These are phyloP conservation scores for Dicrostonyx torquatus DNA, from an alignment of 2,797 vertebrate genomes.

Conservation along the genomic window DNA sequence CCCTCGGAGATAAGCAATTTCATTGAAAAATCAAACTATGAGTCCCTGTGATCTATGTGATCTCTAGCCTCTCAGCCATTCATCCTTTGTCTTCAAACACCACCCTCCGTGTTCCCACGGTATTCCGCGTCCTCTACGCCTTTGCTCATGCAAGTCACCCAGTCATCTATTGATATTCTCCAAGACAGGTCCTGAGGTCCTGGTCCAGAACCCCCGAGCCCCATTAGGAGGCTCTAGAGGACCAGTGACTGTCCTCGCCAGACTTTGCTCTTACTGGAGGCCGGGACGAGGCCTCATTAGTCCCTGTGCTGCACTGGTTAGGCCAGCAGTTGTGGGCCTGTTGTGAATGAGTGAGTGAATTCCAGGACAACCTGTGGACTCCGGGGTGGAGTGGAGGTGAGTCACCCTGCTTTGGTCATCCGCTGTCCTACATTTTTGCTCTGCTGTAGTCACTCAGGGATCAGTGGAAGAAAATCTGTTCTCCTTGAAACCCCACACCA, in stretches of 20 bases:
- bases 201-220: background rate
- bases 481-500: background rate
- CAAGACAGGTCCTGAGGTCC: background rate
- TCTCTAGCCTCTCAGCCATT: background rate
- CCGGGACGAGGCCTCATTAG: background rate
- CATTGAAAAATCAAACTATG: background rate
- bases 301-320: background rate
- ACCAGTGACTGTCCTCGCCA: background rate
- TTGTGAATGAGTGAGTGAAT: background rate
- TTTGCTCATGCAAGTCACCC: background rate
- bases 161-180: background rate
- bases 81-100: background rate
- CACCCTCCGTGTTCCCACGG: accelerated
- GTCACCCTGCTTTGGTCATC: background rate
- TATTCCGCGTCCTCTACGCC: background rate
- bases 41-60: background rate
- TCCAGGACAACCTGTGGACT: background rate
- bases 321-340: background rate
- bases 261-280: background rate
- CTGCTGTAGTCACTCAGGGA: background rate
- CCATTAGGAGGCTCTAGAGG: background rate
- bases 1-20: background rate
- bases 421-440: background rate
- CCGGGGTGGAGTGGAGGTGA: background rate
- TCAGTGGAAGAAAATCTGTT: background rate